These are phyloP conservation scores for Epizoanthus stellaris DNA, from an alignment of 92 coral and sea anemone genomes.

Conservation along the genomic window DNA sequence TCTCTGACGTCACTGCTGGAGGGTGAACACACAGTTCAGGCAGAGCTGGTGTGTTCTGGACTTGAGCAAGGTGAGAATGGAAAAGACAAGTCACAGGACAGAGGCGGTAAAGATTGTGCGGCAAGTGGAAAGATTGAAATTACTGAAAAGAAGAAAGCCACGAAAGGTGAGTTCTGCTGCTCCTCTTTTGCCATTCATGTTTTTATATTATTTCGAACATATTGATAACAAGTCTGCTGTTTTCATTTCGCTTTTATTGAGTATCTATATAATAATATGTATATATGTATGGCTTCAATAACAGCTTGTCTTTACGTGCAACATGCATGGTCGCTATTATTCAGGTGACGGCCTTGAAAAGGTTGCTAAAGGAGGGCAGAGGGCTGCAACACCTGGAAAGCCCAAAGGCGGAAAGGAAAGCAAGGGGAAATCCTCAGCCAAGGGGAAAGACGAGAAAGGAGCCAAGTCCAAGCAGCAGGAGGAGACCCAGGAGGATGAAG, in stretches of 20 bases:
- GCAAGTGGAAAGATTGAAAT: slow-evolving; percentile 59
- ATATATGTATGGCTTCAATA: too few relatives aligned
- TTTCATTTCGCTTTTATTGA: too few relatives aligned
- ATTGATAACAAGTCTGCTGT: too few relatives aligned
- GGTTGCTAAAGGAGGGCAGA: slow-evolving; percentile 66
- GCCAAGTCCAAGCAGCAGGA: slow-evolving; percentile 81
- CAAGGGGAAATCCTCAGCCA: slow-evolving; percentile 66
- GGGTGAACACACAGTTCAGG: slow-evolving; percentile 74
- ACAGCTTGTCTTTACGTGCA: too few relatives aligned
- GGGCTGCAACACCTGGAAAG: slow-evolving; percentile 71
- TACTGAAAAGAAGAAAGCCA: slow-evolving; percentile 72
- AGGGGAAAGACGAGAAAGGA: slow-evolving; percentile 72
- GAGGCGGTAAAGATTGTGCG: slow-evolving; percentile 31
- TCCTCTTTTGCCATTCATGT: not conserved
- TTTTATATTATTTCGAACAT: not conserved
- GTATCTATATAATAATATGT: too few relatives aligned
- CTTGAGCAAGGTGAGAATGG: slow-evolving; percentile 40
- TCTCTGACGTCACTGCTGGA: slow-evolving; percentile 75
- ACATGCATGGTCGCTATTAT: not conserved
- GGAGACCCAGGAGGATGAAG: slow-evolving; percentile 73
- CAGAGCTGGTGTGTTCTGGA: slow-evolving; percentile 72
- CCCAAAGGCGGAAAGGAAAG: slow-evolving; percentile 63
- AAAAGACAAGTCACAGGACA: slow-evolving; percentile 44
- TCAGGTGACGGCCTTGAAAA: slow-evolving; percentile 72
- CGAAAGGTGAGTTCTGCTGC: slow-evolving; percentile 66